Evolutionary conservation across 2,888 invertebrate species (phyloP), one percentile per base, ranked within the genome.

Genomic region (Spilarctia lutea): DNA sequence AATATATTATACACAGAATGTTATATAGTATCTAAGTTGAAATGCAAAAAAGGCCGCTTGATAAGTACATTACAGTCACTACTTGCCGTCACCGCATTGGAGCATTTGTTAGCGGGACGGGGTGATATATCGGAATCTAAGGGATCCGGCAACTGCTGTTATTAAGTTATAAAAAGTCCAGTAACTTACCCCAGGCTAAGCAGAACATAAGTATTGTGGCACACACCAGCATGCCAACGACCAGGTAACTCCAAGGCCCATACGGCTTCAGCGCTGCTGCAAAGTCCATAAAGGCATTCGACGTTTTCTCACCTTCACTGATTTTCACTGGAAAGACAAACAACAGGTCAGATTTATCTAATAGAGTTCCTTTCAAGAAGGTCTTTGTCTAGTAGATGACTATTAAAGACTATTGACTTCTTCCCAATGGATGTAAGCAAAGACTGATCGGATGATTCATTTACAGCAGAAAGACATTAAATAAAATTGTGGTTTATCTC

Each of bases 171-270:
- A 6, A 42, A 2, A 48, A 48, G 11, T 35, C 13, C 1, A 16
- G 13, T 16, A 7, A 86, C 94, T 94, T 68, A 96, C 96, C 97
- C 97, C 97, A 97, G 80, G 97, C 95, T 30, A 97, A 96, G 85
- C 97, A 97, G 91, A 97, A 97, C 94, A 97, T 96, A 83, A 97
- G 94, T 65, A 97, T 96, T 20, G 97, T 96, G 35, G 97, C 97
- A 88, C 97, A 97, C 80, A 97, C 96, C 63, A 97, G 92, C 96
- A 97, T 97, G 71, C 97, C 97, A 73, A 97, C 95, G 90, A 97
- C 97, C 60, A 97, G 94, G 87, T 97, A 97, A 82, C 97, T 97
- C 97, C 97, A 97, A 0, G 97, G 97, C 0, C 97, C 97, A 89
- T 97, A 97, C 73, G 97, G 97, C 76, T 97, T 97, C 79, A 97